Percentiles rank a stretch among this genome's conserved stretches.
phyloP scores from a whole-genome alignment of 2,797 vertebrate genomes.

The Hippoglossus hippoglossus region DNA sequence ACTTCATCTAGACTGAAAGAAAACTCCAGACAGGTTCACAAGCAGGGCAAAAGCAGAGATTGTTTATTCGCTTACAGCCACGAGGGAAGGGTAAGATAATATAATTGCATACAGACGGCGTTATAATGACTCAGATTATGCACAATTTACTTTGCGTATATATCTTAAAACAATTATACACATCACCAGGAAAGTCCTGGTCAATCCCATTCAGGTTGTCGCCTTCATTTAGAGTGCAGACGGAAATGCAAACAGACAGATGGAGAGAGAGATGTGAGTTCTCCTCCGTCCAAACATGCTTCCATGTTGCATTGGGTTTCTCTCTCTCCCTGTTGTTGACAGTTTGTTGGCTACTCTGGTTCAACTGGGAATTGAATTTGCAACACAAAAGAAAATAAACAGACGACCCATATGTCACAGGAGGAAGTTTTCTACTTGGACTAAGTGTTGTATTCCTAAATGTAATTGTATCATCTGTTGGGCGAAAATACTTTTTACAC shows the following conservation, averaged over 20 bases:
- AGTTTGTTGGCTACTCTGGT: constrained; percentile 57
- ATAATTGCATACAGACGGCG: background rate
- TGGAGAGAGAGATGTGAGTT: constrained; percentile 47
- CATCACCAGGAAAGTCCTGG: constrained; percentile 4
- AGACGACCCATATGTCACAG: constrained; percentile 42
- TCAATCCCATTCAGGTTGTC: constrained; percentile 20
- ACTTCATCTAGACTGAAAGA: constrained; percentile 21
- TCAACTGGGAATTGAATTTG: constrained; percentile 37
- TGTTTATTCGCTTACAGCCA: background rate
- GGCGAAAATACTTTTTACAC: constrained; percentile 10
- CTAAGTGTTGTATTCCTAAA: background rate
- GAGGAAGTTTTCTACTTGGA: constrained; percentile 27
- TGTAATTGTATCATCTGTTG: constrained; percentile 12
- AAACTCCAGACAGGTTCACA: background rate
- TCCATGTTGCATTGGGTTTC: constrained; percentile 44
- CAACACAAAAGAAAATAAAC: constrained; percentile 17
- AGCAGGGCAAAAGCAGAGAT: background rate
- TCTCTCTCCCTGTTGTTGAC: constrained; percentile 58
- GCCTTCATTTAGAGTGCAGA: constrained; percentile 20
- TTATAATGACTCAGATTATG: background rate
- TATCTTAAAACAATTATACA: constrained; percentile 18
- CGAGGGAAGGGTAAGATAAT: background rate
- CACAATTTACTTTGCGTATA: background rate
- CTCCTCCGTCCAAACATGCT: constrained; percentile 45
- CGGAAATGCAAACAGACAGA: constrained; percentile 62